Base-by-base conservation (phyloP, 2,888 invertebrate species). In the Tetragonula carbonaria region DNA sequence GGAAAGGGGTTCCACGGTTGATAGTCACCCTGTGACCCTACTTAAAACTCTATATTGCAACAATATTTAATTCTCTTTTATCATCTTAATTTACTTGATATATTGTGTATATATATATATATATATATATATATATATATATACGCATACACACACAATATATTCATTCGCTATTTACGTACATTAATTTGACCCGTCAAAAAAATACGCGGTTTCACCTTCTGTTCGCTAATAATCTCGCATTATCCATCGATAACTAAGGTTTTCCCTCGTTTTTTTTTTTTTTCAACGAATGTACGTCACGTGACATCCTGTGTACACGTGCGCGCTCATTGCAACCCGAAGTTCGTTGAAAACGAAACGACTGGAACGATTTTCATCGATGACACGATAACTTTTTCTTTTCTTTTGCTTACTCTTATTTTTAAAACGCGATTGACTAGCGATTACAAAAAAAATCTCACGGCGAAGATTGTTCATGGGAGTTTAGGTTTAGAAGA, bases 31-130 rank as follows among this genome's bases (percentile, higher is more conserved):
- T 79, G 80, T 86, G 81, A 87, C 70, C 55, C 88, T 88, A 88
- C 63, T 88, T 91, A 90, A 55, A 87, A 81, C 51, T 84, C 86
- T 91, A 89, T 86, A 88, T 90, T 87, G 89, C 89, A 90, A 91
- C 89, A 89, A 91, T 86, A 72, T 90, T 75, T 86, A 82, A 80
- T 88, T 80, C 53, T 85, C 80, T 83, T 70, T 81, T 66, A 72
- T 82, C 77, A 68, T 82, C 79, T 65, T 82, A 73, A 74, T 87
- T 84, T 66, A 66, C 21, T n/a, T 76, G 79, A 73, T 68, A 88
- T 80, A 74, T 79, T 73, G 68, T 82, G 55, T 81, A n/a, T n/a
- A n/a, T n/a, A n/a, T n/a, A n/a, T n/a, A n/a, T n/a, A n/a, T n/a
- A n/a, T 81, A 67, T 80, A 75, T 74, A 85, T 83, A 28, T 63